Evolutionary conservation across 2,113 vertebrate genomes (phyloP).

Genomic region (Cebidichthys violaceus): DNA sequence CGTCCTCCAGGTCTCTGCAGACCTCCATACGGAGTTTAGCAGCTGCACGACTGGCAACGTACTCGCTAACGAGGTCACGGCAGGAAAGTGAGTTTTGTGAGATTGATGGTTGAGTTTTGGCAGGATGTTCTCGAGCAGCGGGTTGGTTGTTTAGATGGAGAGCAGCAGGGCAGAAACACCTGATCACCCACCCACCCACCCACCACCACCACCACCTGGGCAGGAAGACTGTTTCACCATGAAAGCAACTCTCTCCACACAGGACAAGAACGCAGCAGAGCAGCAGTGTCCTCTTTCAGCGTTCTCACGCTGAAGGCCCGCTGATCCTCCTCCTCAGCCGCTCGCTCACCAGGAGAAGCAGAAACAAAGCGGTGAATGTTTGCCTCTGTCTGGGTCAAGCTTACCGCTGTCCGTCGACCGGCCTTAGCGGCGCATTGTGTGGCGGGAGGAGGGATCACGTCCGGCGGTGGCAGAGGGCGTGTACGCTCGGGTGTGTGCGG

Average conservation of each 20-base stretch:
- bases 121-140: slow-evolving; percentile 1
- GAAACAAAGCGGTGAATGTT: slow-evolving; percentile 44
- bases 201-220: slow-evolving; percentile 55
- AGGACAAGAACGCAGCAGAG: slow-evolving; percentile 29
- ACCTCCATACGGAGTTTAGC: neutral
- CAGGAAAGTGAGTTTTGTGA: neutral
- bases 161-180: slow-evolving; percentile 38
- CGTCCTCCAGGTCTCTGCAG: neutral
- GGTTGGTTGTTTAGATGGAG: slow-evolving; percentile 33
- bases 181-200: slow-evolving; percentile 20
- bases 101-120: neutral
- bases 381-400: slow-evolving; percentile 67
- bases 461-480: slow-evolving; percentile 52
- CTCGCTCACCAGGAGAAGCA: neutral
- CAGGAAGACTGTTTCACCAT: slow-evolving; percentile 48
- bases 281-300: slow-evolving; percentile 26
- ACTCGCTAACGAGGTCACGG: neutral
- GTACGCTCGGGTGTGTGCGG: slow-evolving; percentile 50
- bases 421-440: slow-evolving; percentile 69
- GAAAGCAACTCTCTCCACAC: slow-evolving; percentile 42
- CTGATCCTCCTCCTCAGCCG: neutral
- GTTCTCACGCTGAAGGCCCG: slow-evolving; percentile 25
- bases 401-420: slow-evolving; percentile 59
- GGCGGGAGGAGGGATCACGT: slow-evolving; percentile 62
- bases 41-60: neutral